These are phyloP conservation scores for Calliopsis andreniformis DNA, from an alignment of 1,140 invertebrate species.

Conservation along the genomic window DNA sequence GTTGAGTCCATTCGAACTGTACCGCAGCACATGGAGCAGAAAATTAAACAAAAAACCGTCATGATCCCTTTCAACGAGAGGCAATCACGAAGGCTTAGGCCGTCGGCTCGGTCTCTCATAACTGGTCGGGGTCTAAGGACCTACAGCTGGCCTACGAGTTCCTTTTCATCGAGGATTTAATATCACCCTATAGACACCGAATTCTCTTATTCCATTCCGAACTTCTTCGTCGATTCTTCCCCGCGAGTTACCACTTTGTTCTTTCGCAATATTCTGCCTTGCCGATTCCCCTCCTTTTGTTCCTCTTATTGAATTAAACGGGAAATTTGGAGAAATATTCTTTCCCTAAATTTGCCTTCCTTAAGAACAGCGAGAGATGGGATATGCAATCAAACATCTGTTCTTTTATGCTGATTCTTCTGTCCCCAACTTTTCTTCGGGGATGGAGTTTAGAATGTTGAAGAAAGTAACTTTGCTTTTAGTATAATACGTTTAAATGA, in stretches of 20 bases:
- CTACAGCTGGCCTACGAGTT: conserved; percentile 40
- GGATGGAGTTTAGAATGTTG: no score
- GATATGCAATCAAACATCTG: not conserved
- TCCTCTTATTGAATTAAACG: not conserved
- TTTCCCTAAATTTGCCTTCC: no score
- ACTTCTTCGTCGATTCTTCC: conserved; percentile 10
- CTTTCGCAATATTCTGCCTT: not conserved
- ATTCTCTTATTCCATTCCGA: conserved; percentile 50
- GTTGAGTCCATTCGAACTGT: conserved; percentile 11
- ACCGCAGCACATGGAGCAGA: conserved; percentile 31
- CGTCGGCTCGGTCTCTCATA: conserved; percentile 50
- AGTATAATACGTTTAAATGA: no score
- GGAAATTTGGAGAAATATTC: not conserved
- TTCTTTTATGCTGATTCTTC: no score
- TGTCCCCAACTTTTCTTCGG: no score
- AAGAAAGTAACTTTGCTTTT: no score
- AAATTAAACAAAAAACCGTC: conserved; percentile 72
- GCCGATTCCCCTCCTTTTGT: not conserved
- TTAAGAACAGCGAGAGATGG: no score
- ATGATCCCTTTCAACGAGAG: conserved; percentile 61
- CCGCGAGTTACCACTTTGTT: conserved; percentile 25
- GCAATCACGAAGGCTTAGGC: conserved; percentile 67
- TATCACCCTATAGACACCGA: conserved; percentile 58
- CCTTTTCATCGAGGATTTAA: conserved; percentile 70
- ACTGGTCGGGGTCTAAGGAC: conserved; percentile 53